Base-by-base conservation (phyloP, 1,140 invertebrate genomes). In the Drosophila cardini region DNA sequence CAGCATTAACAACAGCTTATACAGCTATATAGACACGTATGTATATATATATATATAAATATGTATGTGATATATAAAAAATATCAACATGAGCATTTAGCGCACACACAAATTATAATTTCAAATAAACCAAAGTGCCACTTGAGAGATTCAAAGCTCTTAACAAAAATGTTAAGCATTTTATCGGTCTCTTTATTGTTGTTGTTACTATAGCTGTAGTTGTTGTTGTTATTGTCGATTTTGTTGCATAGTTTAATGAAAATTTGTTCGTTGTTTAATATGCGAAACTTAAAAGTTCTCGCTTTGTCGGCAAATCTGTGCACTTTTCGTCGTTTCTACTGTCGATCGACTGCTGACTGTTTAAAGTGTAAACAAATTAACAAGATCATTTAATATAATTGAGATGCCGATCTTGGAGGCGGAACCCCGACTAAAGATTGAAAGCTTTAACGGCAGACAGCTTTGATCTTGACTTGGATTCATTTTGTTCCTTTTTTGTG, bases 61-160 rank as follows among this genome's bases (percentile, higher is more conserved):
- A 6, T 52, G 13, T 55, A 60, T 64, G 78, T 68, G 57, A 80
- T 70, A 43, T 45, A 55, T 60, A 60, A 79, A 86, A 64, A 76
- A 53, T 21, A 34, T 42, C 69, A 68, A 72, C 70, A 72, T 83
- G 73, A 79, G 63, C 75, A 82, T 84, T 82, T 82, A 82, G 79
- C 79, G 75, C 80, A 80, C 63, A 77, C 52, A 86, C 83, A 86
- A 86, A 86, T 86, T 89, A 89, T 89, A 90, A 90, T 89, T 89
- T 89, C 80, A 89, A 87, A 87, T 87, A 72, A 64, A 70, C 45
- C 58, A 89, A 90, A 89, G 84, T 89, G 84, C 85, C 85, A 89
- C 84, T 89, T 61, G 80, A 89, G 77, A 75, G 21, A 26, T 26
- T 70, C 76, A n/a, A 21, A 70, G 83, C 80, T 76, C 76, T 86